Conservation (phyloP, 2,888 invertebrate genomes). For the Oscheius sp. region DNA sequence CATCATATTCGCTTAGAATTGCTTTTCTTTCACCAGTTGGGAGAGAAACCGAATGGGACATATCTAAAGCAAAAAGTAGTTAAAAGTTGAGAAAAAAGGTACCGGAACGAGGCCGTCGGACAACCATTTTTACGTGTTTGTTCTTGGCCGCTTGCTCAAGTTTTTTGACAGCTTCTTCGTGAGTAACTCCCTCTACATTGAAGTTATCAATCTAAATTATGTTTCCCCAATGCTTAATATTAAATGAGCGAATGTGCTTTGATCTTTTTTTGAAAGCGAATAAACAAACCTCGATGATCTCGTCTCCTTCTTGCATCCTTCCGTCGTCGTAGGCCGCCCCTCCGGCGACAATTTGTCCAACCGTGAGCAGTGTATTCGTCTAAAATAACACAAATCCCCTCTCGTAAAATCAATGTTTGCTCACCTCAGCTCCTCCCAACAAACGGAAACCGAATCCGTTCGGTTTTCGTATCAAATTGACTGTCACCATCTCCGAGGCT, state of each 20-base stretch:
- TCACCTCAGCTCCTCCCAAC: slow-evolving; percentile 94
- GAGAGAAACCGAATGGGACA: slow-evolving; percentile 20
- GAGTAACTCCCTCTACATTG: slow-evolving; percentile 80
- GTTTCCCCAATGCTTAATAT: neutral
- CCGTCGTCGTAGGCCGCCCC: slow-evolving; percentile 93
- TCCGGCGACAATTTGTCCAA: slow-evolving; percentile 94
- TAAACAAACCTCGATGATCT: slow-evolving; percentile 80
- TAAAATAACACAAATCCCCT: slow-evolving; percentile 22
- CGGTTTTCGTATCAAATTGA: slow-evolving; percentile 86
- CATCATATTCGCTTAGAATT: slow-evolving; percentile 36
- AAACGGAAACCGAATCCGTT: slow-evolving; percentile 97
- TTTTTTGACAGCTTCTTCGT: slow-evolving; percentile 89
- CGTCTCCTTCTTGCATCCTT: slow-evolving; percentile 87
- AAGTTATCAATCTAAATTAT: slow-evolving; percentile 81
- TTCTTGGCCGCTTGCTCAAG: slow-evolving; percentile 88
- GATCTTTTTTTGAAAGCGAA: neutral
- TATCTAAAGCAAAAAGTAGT: slow-evolving; percentile 1
- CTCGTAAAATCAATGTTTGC: neutral
- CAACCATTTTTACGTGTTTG: slow-evolving; percentile 84
- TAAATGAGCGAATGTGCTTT: neutral
- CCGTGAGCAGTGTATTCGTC: slow-evolving; percentile 78
- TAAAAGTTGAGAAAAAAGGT: neutral
- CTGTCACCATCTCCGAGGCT: slow-evolving; percentile 78
- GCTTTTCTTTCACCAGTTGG: slow-evolving; percentile 4
- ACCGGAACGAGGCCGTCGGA: slow-evolving; percentile 75